A percentile compares a stretch with the other conserved stretches of the same genome.
Evolutionary conservation across 64 coral and sea anemone genomes (phyloP).

Genomic region (Dendrophyllia cribrosa): DNA sequence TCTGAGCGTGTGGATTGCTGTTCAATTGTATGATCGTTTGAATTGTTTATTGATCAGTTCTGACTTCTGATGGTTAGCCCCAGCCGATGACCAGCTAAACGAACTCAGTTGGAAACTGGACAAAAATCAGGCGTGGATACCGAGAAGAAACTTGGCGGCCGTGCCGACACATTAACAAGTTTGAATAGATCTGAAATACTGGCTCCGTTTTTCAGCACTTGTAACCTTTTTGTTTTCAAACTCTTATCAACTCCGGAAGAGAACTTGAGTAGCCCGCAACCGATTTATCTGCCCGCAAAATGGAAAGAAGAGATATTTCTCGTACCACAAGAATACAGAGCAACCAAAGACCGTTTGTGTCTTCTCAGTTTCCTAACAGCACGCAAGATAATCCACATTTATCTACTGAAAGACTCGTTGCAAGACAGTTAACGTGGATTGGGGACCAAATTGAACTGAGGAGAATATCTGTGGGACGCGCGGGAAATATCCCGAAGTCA

Average conservation of each 20-base stretch:
- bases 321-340: background rate
- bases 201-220: background rate
- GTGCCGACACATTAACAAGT: background rate
- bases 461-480: background rate
- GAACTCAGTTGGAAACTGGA: background rate
- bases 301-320: background rate
- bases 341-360: background rate
- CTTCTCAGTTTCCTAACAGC: background rate
- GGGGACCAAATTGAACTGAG: slow-evolving; percentile 27
- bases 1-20: slow-evolving; percentile 3
- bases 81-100: too few relatives aligned
- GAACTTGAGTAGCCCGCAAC: background rate
- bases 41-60: background rate
- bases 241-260: background rate
- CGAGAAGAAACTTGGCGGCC: background rate
- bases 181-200: too few relatives aligned
- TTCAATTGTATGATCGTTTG: background rate
- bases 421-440: slow-evolving; percentile 22
- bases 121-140: background rate
- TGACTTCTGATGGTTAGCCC: background rate
- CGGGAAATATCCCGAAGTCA: background rate
- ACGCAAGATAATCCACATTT: background rate
- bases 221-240: background rate
- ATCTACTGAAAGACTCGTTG: slow-evolving; percentile 2
- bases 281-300: background rate